Percentiles rank a stretch among this genome's conserved stretches.
These are phyloP conservation scores for Megathymus violae DNA, from an alignment of 1,140 invertebrate species.

Conservation along the genomic window DNA sequence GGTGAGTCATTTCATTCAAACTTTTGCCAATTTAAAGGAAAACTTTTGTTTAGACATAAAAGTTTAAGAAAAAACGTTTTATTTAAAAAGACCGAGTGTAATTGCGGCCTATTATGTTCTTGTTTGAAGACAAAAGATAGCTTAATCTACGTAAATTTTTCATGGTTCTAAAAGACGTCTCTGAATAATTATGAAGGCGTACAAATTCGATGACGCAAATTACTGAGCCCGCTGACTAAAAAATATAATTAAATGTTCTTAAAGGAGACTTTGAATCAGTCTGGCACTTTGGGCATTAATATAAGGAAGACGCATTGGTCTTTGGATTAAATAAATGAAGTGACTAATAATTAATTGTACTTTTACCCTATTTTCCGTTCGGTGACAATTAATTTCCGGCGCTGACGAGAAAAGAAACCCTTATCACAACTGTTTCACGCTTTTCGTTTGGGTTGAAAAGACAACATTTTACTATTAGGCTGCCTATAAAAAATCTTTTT, in stretches of 20 bases:
- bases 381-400: slow-evolving; percentile 82
- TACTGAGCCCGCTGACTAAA: slow-evolving; percentile 19
- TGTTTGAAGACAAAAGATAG: slow-evolving; percentile 39
- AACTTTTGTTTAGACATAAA: slow-evolving; percentile 69
- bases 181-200: slow-evolving; percentile 22
- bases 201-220: slow-evolving; percentile 24
- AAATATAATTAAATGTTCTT: slow-evolving; percentile 44
- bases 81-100: slow-evolving; percentile 49
- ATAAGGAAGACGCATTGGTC: slow-evolving; percentile 66
- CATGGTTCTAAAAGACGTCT: slow-evolving; percentile 17
- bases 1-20: slow-evolving; percentile 76
- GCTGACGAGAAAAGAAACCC: slow-evolving; percentile 75
- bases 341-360: slow-evolving; percentile 83
- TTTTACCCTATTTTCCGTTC: slow-evolving; percentile 82
- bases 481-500: no score
- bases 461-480: slow-evolving; percentile 51
- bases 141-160: slow-evolving; percentile 20
- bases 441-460: slow-evolving; percentile 59
- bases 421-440: slow-evolving; percentile 73
- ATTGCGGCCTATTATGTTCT: slow-evolving; percentile 54
- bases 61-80: slow-evolving; percentile 61
- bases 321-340: slow-evolving; percentile 81
- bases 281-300: slow-evolving; percentile 70
- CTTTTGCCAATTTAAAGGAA: slow-evolving; percentile 70
- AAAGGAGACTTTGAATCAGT: slow-evolving; percentile 51